These are phyloP conservation scores for Graphium colonna DNA, from an alignment of 2,888 invertebrate genomes.

Conservation along the genomic window DNA sequence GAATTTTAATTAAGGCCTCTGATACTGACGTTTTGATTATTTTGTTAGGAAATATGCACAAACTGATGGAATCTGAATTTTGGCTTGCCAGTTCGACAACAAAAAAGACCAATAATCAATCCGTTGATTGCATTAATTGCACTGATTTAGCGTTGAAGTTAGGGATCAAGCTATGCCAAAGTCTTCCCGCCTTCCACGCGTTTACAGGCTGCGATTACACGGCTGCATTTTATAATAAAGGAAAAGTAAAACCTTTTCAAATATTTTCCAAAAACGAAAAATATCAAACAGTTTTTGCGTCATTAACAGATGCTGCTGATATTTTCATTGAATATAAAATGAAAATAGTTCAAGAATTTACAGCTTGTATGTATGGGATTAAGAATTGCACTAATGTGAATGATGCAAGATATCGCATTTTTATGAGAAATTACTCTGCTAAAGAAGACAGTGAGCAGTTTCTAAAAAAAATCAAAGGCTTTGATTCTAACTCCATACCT, in stretches of 20 bases:
- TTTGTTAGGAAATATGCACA: not conserved
- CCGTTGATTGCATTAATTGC: too few species aligned
- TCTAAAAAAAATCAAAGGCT: slow-evolving; percentile 36
- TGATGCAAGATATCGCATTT: slow-evolving; percentile 37
- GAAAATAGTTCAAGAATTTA: too few species aligned
- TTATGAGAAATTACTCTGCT: slow-evolving; percentile 34
- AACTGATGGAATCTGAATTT: not conserved
- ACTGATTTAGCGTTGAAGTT: not conserved
- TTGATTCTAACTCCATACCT: slow-evolving; percentile 34
- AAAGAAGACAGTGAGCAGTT: slow-evolving; percentile 35
- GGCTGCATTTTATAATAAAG: not conserved
- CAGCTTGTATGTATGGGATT: slow-evolving; percentile 40
- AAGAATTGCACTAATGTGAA: slow-evolving; percentile 34
- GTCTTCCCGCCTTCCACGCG: not conserved
- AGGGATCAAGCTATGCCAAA: not conserved
- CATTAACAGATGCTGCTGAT: not conserved
- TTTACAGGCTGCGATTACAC: not conserved
- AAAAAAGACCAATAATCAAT: too few species aligned
- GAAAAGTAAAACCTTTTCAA: not conserved
- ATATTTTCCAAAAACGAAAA: not conserved
- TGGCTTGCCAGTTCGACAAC: too few species aligned
- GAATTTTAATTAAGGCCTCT: not conserved
- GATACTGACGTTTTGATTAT: not conserved
- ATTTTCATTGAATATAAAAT: slow-evolving; percentile 23
- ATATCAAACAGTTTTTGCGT: not conserved